A percentile compares a stretch with the other conserved stretches of the same genome.
phyloP scores from a whole-genome alignment of 2,888 invertebrate genomes.

The Sarcophaga subvicina region DNA sequence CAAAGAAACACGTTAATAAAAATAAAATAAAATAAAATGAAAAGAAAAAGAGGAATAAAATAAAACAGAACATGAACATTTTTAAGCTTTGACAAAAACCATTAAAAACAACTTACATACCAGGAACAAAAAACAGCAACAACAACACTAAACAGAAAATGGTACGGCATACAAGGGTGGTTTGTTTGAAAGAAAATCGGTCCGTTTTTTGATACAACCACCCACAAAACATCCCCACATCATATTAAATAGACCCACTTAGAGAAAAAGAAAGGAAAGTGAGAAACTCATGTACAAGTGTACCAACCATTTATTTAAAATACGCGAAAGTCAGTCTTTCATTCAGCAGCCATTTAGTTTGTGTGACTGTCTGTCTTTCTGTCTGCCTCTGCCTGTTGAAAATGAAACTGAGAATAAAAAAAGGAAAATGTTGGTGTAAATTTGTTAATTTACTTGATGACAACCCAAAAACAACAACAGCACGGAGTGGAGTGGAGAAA shows the following conservation, averaged over 20 bases:
- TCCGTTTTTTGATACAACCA: constrained; percentile 8
- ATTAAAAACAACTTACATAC: constrained; percentile 65
- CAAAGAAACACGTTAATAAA: constrained; percentile 1
- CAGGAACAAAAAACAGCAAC: not conserved
- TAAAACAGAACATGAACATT: constrained; percentile 62
- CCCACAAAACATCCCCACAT: constrained; percentile 69
- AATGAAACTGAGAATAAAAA: constrained; percentile 2
- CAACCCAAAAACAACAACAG: constrained; percentile 50
- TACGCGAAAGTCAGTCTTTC: constrained; percentile 61
- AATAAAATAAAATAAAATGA: constrained; percentile 21
- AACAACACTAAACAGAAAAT: constrained; percentile 6
- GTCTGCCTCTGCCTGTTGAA: no score
- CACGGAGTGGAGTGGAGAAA: not conserved
- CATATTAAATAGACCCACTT: constrained; percentile 30
- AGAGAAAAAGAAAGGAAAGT: not conserved
- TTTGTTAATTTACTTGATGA: constrained; percentile 80
- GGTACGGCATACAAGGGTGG: not conserved
- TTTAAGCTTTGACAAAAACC: constrained; percentile 69
- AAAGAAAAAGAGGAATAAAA: constrained; percentile 34
- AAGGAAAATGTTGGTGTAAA: constrained; percentile 75
- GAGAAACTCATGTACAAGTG: not conserved
- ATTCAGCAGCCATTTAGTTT: constrained; percentile 70
- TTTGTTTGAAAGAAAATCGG: not conserved
- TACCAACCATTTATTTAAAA: constrained; percentile 59
- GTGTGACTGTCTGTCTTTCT: constrained; percentile 64